Base-by-base conservation (phyloP, 2,113 vertebrate genomes). In the Sinosuthora webbiana region DNA sequence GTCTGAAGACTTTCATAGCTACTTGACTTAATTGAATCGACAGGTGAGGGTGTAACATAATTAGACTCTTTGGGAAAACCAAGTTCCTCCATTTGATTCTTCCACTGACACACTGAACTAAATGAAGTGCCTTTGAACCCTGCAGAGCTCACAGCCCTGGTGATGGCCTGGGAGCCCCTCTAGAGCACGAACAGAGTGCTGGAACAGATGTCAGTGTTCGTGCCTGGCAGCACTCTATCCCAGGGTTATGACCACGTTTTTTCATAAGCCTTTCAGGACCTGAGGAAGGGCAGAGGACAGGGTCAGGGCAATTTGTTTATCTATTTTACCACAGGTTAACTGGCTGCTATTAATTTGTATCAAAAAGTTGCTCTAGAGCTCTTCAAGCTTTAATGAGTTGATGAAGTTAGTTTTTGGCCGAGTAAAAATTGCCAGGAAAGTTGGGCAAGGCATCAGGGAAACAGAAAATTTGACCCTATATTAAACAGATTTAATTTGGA, bases 41-140 rank as follows among this genome's bases (percentile, higher is more conserved):
- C 84, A 94, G 33, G 49, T 55, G 63, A 83, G 57, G 47, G 57
- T 37, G 47, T 52, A 68, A 67, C 2, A 4, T 52, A 94, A 92
- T 94, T 64, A 84, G 37, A 39, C 44, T 71, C 83, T n/a, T 49
- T 2, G 8, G 74, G 76, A 94, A 92, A 95, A 89, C 81, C 83
- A 75, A 24, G 56, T 8, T 82, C n/a, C 59, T 71, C 52, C 45
- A 5, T 35, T 42, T 65, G 75, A 90, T 50, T 42, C 60, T 89
- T 22, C 44, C 39, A 64, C 3, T 3, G 2, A 33, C 52, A 74
- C 30, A 20, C 28, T 59, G 69, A 71, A 31, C 31, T 31, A 59
- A 91, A 77, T 50, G 35, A 67, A 84, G 64, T 64, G 63, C 60
- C 52, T 87, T 57, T 91, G 87, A 89, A 89, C 73, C 50, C 77